Evolutionary conservation across 2,113 vertebrate species (phyloP).

Genomic region (Pipa parva): DNA sequence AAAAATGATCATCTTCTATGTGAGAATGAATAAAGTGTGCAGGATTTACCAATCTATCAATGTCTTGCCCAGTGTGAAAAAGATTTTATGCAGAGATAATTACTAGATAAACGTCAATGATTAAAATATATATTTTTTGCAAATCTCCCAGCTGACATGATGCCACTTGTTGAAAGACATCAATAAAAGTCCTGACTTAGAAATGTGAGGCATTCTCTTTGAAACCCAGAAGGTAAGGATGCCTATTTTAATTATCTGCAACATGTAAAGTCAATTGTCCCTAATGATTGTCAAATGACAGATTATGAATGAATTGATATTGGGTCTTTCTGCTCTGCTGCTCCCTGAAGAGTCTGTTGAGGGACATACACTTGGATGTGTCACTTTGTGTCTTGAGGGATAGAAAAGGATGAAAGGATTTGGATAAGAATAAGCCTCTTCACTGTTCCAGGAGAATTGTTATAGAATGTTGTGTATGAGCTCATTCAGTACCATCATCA

Average conservation of each 20-base stretch:
- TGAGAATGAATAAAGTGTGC: too few relatives aligned
- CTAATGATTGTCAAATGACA: slow-evolving; percentile 85
- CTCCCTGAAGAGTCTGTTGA: slow-evolving; percentile 68
- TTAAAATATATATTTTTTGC: slow-evolving; percentile 34
- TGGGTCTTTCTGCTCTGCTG: slow-evolving; percentile 81
- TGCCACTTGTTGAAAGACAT: slow-evolving; percentile 62
- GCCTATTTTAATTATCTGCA: slow-evolving; percentile 82
- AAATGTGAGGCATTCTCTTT: slow-evolving; percentile 57
- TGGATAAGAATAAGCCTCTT: slow-evolving; percentile 58
- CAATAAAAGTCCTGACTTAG: slow-evolving; percentile 62
- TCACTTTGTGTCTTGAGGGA: slow-evolving; percentile 68
- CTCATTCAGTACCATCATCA: slow-evolving; percentile 41
- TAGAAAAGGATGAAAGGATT: slow-evolving; percentile 60
- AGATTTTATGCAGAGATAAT: too few relatives aligned
- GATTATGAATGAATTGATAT: slow-evolving; percentile 77
- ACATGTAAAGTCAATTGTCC: slow-evolving; percentile 93
- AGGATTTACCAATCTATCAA: too few relatives aligned
- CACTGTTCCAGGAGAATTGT: slow-evolving; percentile 26
- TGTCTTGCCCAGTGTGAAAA: too few relatives aligned
- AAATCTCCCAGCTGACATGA: slow-evolving; percentile 49
- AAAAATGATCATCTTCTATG: too few relatives aligned
- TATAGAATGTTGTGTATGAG: slow-evolving; percentile 47
- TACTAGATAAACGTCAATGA: slow-evolving; percentile 10
- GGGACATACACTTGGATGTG: slow-evolving; percentile 75
- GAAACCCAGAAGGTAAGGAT: slow-evolving; percentile 66